phyloP scores from a whole-genome alignment of 2,797 vertebrate genomes.

The Chaetophractus vellerosus region DNA sequence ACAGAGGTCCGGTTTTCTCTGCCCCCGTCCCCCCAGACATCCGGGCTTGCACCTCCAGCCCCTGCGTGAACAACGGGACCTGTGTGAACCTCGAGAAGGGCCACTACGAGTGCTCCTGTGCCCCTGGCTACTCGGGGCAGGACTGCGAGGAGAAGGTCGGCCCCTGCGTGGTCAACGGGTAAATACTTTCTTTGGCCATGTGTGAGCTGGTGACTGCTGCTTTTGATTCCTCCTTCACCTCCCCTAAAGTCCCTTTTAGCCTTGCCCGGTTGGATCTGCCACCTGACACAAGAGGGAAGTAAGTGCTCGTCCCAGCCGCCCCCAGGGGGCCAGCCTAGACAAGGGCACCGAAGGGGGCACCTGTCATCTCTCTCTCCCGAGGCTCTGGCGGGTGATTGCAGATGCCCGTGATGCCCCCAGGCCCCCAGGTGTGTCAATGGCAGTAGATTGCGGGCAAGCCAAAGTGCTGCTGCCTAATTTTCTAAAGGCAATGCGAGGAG shows the following conservation, averaged over 20 bases:
- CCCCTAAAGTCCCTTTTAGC: not conserved
- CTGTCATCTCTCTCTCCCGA: not conserved
- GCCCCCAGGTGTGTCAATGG: not conserved
- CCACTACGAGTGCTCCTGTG: conserved; percentile 94
- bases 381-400: not conserved
- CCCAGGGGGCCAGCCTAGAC: accelerated
- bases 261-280: not conserved
- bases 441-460: not conserved
- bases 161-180: conserved; percentile 93
- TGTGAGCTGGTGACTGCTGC: not conserved
- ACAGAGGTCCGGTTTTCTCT: not conserved
- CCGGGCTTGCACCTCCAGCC: conserved; percentile 92
- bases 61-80: conserved; percentile 94
- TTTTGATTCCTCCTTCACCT: not conserved
- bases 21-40: conserved; percentile 90
- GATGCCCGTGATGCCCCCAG: not conserved
- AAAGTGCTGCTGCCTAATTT: not conserved
- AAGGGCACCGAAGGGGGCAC: not conserved
- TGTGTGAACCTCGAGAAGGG: conserved; percentile 94
- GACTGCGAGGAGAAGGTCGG: conserved; percentile 92
- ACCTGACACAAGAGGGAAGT: not conserved
- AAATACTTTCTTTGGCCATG: conserved; percentile 68
- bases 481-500: not conserved
- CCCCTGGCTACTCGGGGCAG: conserved; percentile 91
- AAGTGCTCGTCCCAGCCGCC: not conserved